A percentile compares a stretch with the other conserved stretches of the same genome.
Conservation (phyloP, 2,888 invertebrate species). For the Cabera pusaria region DNA sequence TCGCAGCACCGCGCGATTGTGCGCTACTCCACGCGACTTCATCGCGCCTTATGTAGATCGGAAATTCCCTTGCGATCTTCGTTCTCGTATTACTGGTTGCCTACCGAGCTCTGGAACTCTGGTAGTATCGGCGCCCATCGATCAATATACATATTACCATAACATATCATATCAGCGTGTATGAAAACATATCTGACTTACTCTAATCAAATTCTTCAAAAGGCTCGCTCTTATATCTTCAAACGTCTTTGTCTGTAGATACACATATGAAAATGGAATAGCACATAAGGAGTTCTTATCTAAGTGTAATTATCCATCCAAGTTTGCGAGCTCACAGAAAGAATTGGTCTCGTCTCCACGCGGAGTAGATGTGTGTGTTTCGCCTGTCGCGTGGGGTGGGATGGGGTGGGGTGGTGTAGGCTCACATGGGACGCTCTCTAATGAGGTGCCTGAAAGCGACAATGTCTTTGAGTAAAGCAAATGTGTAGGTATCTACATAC, state of each 20-base stretch:
- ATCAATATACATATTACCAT: constrained; percentile 21
- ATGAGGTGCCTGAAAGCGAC: constrained; percentile 84
- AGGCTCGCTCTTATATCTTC: constrained; percentile 23
- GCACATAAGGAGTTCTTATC: constrained; percentile 65
- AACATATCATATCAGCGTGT: constrained; percentile 2
- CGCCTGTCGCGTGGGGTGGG: constrained; percentile 28
- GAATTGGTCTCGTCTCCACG: constrained; percentile 67
- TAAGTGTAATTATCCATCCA: constrained; percentile 79
- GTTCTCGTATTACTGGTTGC: constrained; percentile 39
- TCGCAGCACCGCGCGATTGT: constrained; percentile 62
- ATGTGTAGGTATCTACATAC: constrained; percentile 80
- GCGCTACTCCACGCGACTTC: constrained; percentile 67
- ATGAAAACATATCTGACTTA: constrained; percentile 15
- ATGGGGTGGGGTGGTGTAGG: constrained; percentile 57
- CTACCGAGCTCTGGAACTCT: constrained; percentile 35
- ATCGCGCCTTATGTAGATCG: constrained; percentile 56
- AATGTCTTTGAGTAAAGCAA: constrained; percentile 83
- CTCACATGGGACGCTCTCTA: constrained; percentile 83
- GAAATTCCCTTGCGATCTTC: constrained; percentile 51
- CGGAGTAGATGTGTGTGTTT: constrained; percentile 39
- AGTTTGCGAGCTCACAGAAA: constrained; percentile 78
- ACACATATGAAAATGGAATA: constrained; percentile 39
- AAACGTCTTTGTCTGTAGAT: constrained; percentile 27
- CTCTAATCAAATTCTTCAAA: constrained; percentile 24
- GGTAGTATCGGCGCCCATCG: constrained; percentile 6